These are phyloP conservation scores for Maylandia zebra DNA, from an alignment of 2,113 vertebrate genomes.

Conservation along the genomic window DNA sequence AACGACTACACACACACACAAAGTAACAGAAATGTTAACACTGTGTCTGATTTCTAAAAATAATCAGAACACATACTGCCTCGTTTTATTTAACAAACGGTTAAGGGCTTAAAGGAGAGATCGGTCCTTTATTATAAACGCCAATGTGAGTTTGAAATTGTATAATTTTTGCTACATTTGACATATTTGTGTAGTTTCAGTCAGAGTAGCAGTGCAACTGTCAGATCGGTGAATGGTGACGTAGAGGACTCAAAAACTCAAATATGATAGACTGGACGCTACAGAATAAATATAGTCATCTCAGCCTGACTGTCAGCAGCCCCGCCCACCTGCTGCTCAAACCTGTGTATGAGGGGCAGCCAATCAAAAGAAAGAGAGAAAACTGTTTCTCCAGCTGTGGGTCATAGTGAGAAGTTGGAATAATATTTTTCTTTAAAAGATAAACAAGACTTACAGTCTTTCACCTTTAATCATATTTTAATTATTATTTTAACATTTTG, in stretches of 20 bases:
- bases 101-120: background rate
- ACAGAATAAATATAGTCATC: background rate
- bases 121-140: background rate
- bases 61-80: background rate
- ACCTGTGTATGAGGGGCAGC: background rate
- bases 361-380: background rate
- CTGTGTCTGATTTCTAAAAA: background rate
- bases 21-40: background rate
- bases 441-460: background rate
- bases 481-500: background rate
- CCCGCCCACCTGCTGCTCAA: background rate
- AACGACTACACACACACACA: background rate
- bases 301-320: background rate
- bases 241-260: background rate
- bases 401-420: background rate
- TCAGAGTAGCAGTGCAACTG: background rate
- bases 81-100: background rate
- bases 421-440: background rate
- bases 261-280: background rate
- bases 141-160: background rate
- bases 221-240: background rate
- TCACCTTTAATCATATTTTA: background rate
- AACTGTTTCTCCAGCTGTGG: background rate
- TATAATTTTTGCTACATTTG: background rate
- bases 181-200: background rate